Conservation (phyloP, 64 coral and sea anemone genomes). For the Montipora foliosa region DNA sequence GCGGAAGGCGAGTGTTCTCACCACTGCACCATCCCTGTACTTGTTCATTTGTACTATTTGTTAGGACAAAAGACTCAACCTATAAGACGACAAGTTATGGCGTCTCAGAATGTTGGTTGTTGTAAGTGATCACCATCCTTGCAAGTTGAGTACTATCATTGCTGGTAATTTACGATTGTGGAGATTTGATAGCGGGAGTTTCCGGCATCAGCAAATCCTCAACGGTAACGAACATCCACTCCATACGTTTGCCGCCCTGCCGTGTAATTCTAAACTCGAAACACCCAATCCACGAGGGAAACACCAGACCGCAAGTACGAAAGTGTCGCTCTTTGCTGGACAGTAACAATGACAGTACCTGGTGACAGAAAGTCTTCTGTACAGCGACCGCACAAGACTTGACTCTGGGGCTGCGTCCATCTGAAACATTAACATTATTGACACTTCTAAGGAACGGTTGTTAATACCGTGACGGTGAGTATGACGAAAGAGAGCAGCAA, state of each 20-base stretch:
- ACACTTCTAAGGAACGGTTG: too few relatives aligned
- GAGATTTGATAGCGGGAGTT: not conserved
- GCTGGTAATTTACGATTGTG: not conserved
- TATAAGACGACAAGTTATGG: too few relatives aligned
- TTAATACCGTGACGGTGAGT: too few relatives aligned
- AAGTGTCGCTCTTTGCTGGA: not conserved
- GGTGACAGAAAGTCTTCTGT: constrained; percentile 10
- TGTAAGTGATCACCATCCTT: too few relatives aligned
- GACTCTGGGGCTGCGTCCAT: not conserved
- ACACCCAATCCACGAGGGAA: not conserved
- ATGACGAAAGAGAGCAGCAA: not conserved
- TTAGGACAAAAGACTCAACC: too few relatives aligned
- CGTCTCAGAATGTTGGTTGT: too few relatives aligned
- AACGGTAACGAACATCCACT: not conserved
- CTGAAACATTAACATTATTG: not conserved
- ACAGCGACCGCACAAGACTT: not conserved
- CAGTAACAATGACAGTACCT: not conserved
- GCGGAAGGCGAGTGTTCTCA: too few relatives aligned
- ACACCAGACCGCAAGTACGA: not conserved
- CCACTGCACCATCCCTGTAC: too few relatives aligned
- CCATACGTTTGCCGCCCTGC: not conserved
- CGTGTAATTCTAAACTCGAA: not conserved
- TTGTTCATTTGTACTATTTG: too few relatives aligned
- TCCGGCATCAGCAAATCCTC: not conserved
- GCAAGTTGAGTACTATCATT: too few relatives aligned